Percentiles rank a stretch among this genome's conserved stretches.
Evolutionary conservation across 2,113 vertebrate species (phyloP).

Genomic region (Gambusia affinis): DNA sequence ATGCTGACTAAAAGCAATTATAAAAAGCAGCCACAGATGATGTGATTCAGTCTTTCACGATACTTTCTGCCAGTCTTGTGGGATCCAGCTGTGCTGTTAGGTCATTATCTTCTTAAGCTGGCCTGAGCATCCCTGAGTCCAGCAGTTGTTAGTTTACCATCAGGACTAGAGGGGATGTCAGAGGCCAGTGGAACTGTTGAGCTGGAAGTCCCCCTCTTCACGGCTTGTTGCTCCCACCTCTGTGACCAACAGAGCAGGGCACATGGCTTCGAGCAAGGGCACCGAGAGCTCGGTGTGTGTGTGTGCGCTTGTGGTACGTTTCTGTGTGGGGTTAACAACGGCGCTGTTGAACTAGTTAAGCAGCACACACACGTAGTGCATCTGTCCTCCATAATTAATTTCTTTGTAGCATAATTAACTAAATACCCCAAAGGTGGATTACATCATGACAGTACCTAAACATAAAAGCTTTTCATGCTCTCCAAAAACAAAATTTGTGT

Average conservation of each 20-base stretch:
- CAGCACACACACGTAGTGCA: slow-evolving; percentile 31
- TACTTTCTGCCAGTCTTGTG: neutral
- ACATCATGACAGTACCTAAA: slow-evolving; percentile 22
- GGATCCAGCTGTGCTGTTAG: neutral
- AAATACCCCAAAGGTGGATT: slow-evolving; percentile 52
- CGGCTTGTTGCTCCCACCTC: slow-evolving; percentile 65
- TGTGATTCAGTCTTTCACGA: neutral
- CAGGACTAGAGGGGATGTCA: slow-evolving; percentile 59
- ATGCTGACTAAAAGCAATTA: neutral
- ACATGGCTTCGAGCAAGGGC: slow-evolving; percentile 61
- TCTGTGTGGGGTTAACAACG: slow-evolving; percentile 35
- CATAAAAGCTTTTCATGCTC: slow-evolving; percentile 27
- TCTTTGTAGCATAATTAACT: slow-evolving; percentile 47
- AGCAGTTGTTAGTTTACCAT: slow-evolving; percentile 50
- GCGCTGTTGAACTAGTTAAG: slow-evolving; percentile 10
- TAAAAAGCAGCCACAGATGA: neutral
- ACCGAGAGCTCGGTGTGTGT: slow-evolving; percentile 36
- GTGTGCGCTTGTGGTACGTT: slow-evolving; percentile 12
- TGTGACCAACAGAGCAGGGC: slow-evolving; percentile 49
- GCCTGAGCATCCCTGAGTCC: slow-evolving; percentile 17
- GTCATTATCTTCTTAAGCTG: slow-evolving; percentile 47
- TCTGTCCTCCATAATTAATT: slow-evolving; percentile 57
- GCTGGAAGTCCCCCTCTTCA: slow-evolving; percentile 59
- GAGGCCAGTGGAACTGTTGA: slow-evolving; percentile 49
- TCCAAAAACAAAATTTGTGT: slow-evolving; percentile 18